Base-by-base conservation (phyloP, 2,113 vertebrate species). In the Gymnarchus niloticus region DNA sequence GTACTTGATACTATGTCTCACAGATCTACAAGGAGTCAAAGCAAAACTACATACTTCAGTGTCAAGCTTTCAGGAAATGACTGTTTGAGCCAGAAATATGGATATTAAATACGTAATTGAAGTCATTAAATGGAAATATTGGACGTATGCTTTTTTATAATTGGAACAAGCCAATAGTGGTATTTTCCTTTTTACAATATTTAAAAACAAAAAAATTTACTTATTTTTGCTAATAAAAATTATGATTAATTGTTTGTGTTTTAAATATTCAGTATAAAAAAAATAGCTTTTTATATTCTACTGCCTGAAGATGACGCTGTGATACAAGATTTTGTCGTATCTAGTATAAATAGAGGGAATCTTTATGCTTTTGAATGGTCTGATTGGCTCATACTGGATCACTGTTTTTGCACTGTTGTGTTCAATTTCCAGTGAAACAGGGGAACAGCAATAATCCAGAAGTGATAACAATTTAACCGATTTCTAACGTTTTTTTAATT, bases 291-390 rank as follows among this genome's bases (percentile, higher is more conserved):
- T 23, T 82, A 33, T 56, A 2, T 6, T 8, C 25, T 56, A 25
- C 12, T 82, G 23, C 80, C 80, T 82, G 49, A 28, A 82, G 80
- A 54, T 56, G 80, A 51, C 49, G 12, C 80, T 56, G n/a, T 82
- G 51, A 51, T 54, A 33, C 51, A 33, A 19, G 51, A 56, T 82
- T 82, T 77, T 19, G 14, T 37, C 80, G 49, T 28, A 1, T 82
- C 49, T 3, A 19, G n/a, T 4, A 54, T 56, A 78, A 78, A 48
- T 23, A 48, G 6, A 46, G 41, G 17, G 21, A 23, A 46, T 48
- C 76, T 78, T 78, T 21, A 78, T 78, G 76, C 37, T 37, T 73
- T 73, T 73, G 33, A 73, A 41, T 41, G 65, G 65, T 41, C 12
- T 19, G 65, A 41, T 41, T 73, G 65, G 65, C 33, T 41, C 14